Evolutionary conservation across 2,888 invertebrate species (phyloP).

Genomic region (Cantharis flavilabris): DNA sequence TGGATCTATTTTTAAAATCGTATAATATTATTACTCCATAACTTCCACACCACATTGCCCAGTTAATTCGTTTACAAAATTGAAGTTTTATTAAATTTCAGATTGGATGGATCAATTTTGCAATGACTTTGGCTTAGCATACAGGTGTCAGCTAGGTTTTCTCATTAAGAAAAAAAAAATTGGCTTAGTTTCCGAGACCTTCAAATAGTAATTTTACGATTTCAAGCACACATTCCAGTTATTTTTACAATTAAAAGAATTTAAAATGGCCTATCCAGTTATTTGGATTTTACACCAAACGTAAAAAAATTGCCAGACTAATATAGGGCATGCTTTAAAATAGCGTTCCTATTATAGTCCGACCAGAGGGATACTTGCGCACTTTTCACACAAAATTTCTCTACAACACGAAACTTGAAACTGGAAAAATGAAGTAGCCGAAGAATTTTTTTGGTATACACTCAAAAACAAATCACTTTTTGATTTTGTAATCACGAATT

Average conservation of each 20-base stretch:
- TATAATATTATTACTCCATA: conserved; percentile 9
- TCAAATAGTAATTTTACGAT: not conserved
- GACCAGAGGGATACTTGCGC: not conserved
- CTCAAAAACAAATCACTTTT: not conserved
- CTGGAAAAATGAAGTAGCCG: not conserved
- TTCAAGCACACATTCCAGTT: not conserved
- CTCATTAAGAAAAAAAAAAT: not conserved
- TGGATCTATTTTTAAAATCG: conserved; percentile 20
- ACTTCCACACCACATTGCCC: not conserved
- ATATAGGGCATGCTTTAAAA: conserved; percentile 48
- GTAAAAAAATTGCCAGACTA: conserved; percentile 31
- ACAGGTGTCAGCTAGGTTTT: conserved; percentile 6
- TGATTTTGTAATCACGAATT: not conserved
- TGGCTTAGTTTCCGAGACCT: conserved; percentile 7
- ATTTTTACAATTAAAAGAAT: not conserved
- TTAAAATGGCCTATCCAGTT: not conserved
- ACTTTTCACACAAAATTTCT: not conserved
- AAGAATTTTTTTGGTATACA: not conserved
- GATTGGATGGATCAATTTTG: not conserved
- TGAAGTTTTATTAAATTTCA: not conserved
- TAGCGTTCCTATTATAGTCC: conserved; percentile 43
- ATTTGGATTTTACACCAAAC: not conserved
- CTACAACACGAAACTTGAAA: not conserved
- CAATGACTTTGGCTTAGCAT: not conserved
- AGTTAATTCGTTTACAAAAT: not conserved